phyloP scores from a whole-genome alignment of 2,113 vertebrate species.

The Motacilla tschutschensis region DNA sequence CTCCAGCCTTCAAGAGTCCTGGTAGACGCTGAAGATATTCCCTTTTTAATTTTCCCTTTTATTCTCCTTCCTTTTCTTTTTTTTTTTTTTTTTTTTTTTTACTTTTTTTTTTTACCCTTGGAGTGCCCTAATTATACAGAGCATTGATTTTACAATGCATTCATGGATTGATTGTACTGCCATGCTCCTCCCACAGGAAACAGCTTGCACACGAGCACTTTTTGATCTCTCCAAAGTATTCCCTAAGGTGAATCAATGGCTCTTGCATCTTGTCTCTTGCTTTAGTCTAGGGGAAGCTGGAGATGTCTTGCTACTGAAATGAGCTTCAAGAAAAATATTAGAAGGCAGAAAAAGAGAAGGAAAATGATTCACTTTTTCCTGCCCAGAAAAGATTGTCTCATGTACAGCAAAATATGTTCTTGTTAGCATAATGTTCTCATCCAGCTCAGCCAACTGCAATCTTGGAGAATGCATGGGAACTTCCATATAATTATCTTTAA shows the following conservation, averaged over 20 bases:
- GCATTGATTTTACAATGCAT: constrained; percentile 95
- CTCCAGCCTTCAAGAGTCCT: constrained; percentile 62
- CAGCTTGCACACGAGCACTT: constrained; percentile 68
- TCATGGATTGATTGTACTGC: constrained; percentile 88
- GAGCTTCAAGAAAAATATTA: constrained; percentile 4
- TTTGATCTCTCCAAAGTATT: constrained; percentile 70
- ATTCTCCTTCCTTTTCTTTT: background rate
- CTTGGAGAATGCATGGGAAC: background rate
- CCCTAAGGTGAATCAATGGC: constrained; percentile 68
- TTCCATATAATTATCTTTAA: constrained; percentile 52
- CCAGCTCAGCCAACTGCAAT: background rate
- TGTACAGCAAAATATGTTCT: constrained; percentile 16
- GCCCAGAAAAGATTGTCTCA: background rate
- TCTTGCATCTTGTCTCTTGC: constrained; percentile 59
- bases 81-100: background rate
- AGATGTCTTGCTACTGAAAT: constrained; percentile 37
- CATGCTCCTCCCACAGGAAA: constrained; percentile 81
- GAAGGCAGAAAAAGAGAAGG: constrained; percentile 12
- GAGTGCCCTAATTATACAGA: constrained; percentile 93
- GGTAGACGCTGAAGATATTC: constrained; percentile 58
- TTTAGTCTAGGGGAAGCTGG: constrained; percentile 32
- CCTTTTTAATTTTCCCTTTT: constrained; percentile 57
- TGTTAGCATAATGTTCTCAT: constrained; percentile 21
- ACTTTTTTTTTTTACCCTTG: constrained; percentile 86
- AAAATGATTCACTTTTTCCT: background rate